Percentiles rank a stretch among this genome's conserved stretches.
Evolutionary conservation across 2,113 vertebrate genomes (phyloP).

Genomic region (Propithecus coquereli): DNA sequence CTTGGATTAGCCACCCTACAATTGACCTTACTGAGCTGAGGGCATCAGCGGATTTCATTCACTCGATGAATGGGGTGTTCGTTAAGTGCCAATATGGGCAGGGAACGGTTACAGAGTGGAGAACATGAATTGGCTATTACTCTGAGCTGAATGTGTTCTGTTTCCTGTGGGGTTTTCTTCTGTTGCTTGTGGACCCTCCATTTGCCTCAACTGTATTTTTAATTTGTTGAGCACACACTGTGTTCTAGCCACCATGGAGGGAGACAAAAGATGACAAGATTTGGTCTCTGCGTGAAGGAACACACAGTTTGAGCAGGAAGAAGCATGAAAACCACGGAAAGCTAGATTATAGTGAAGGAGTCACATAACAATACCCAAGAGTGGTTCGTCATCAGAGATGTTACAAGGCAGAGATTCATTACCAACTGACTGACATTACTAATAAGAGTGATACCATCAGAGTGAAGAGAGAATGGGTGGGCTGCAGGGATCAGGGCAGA

Average conservation of each 20-base stretch:
- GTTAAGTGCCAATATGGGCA: background rate
- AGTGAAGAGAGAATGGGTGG: background rate
- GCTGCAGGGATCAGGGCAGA: background rate
- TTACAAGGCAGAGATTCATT: background rate
- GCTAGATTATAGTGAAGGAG: background rate
- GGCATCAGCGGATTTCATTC: background rate
- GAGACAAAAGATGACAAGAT: background rate
- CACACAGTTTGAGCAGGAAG: background rate
- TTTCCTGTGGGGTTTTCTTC: constrained; percentile 43
- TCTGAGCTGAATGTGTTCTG: background rate
- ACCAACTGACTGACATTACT: background rate
- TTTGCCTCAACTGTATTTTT: constrained; percentile 43
- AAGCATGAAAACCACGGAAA: background rate
- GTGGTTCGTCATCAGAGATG: background rate
- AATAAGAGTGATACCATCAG: background rate
- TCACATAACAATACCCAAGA: background rate
- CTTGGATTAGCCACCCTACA: constrained; percentile 5
- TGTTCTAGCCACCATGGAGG: background rate
- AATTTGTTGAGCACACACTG: constrained; percentile 35
- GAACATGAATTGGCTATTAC: constrained; percentile 20
- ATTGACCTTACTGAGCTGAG: background rate
- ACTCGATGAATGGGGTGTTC: constrained; percentile 1
- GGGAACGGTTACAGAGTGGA: background rate
- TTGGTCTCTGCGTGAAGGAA: background rate
- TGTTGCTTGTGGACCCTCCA: constrained; percentile 43